phyloP scores from a whole-genome alignment of 2,113 vertebrate genomes.

The Pedionomus torquatus region DNA sequence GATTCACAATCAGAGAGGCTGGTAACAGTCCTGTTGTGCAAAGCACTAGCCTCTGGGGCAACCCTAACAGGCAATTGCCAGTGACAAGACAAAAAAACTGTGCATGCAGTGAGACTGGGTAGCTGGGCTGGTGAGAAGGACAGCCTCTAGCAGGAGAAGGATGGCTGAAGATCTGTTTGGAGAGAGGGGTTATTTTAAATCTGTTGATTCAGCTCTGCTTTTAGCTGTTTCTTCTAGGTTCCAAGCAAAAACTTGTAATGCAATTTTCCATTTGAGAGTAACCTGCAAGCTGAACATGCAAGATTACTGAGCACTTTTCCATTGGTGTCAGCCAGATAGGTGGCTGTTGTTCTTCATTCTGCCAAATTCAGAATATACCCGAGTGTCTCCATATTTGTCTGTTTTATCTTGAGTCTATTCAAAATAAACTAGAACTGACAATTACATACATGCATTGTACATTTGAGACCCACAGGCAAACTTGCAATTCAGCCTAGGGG shows the following conservation, averaged over 20 bases:
- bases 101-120: not conserved
- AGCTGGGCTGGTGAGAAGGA: not conserved
- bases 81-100: not conserved
- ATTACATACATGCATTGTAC: not conserved
- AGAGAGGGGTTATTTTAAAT: not conserved
- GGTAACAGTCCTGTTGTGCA: not conserved
- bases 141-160: not conserved
- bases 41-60: not conserved
- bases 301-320: not conserved
- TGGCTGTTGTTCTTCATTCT: not conserved
- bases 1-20: not conserved
- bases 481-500: not conserved
- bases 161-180: not conserved
- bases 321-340: not conserved
- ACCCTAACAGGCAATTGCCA: not conserved
- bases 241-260: not conserved
- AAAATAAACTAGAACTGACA: not conserved
- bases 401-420: not conserved
- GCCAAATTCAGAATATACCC: not conserved
- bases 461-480: not conserved
- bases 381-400: not conserved
- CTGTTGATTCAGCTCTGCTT: not conserved
- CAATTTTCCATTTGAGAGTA: not conserved
- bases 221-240: not conserved
- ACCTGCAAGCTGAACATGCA: not conserved